Conservation (phyloP, 37 sponge, comb jelly and placozoan genomes). For the Spongia lamella region DNA sequence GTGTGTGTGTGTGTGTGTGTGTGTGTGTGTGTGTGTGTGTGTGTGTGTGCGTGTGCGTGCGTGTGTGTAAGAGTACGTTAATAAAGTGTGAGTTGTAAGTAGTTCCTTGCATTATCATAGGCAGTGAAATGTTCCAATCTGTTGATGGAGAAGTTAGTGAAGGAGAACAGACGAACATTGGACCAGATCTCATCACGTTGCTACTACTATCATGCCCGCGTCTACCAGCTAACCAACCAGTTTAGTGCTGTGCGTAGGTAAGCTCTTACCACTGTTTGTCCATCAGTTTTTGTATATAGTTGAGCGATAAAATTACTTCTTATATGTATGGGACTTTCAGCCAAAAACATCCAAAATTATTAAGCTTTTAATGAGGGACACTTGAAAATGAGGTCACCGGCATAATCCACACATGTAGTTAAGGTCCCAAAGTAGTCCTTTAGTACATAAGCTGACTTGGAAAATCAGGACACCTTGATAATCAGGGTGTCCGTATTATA, state of each 20-base stretch:
- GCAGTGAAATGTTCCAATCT: slow-evolving; percentile 74
- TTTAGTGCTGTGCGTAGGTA: slow-evolving; percentile 81
- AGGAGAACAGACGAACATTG: slow-evolving; percentile 72
- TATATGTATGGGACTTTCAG: background rate
- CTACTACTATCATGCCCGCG: slow-evolving; percentile 91
- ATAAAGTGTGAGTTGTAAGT: no score
- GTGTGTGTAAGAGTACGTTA: no score
- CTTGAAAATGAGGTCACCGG: background rate
- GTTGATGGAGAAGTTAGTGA: slow-evolving; percentile 63
- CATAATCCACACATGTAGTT: no score
- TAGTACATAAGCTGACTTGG: no score
- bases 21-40: no score
- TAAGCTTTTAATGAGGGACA: background rate
- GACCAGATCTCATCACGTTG: slow-evolving; percentile 82
- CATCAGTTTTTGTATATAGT: slow-evolving; percentile 9
- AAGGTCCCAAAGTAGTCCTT: no score
- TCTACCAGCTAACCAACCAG: slow-evolving; percentile 78
- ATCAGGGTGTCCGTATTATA: no score
- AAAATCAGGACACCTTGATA: no score
- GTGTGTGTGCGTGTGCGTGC: no score
- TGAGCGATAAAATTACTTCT: background rate
- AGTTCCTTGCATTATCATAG: no score
- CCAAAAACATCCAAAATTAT: background rate
- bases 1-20: background rate
- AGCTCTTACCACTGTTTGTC: background rate